Evolutionary conservation across 2,888 invertebrate species (phyloP), one percentile per base, ranked within the genome.

Genomic region (Thereva nobilitata): DNA sequence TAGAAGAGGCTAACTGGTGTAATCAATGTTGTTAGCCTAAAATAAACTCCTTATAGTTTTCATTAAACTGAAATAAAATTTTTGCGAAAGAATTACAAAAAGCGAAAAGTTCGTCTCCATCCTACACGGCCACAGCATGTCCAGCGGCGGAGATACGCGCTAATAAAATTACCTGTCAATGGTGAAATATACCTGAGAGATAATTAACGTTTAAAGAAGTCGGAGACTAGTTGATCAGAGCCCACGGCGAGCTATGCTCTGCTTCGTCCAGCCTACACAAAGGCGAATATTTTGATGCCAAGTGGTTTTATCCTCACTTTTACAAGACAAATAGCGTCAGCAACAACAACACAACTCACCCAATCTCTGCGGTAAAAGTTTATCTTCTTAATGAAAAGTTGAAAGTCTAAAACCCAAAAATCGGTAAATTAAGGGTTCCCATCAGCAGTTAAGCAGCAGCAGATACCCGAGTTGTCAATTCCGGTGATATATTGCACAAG

Each of bases 121-220:
- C 61, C 61, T 61, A 61, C 61, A 61, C 61, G 45, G 41, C 41
- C 23, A n/a, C 38, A 42, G 2, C 23, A 10, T 7, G 35, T 49
- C 61, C 49, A 61, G 34, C 23, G 61, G 50, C 61, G 23, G 23
- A 23, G 37, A 49, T 49, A 50, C 49, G 50, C 61, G 50, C 68
- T 68, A 68, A 68, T 68, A 68, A 68, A 68, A 68, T 68, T 68
- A 65, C 68, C 66, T 68, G 68, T 68, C 68, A 68, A 66, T 68
- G 68, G 50, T 64, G 50, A 68, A 68, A 68, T 66, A 68, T 68
- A 66, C 64, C 66, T 64, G 61, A 8, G 64, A 68, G 64, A 68
- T 68, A 68, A 68, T 68, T 68, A 68, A 68, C 68, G 66, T 68
- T 68, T 68, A 68, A 68, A 68, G 66, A 66, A 68, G 68, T 68